Conservation (phyloP, 1,140 invertebrate genomes). For the Drosophila pruinosa region DNA sequence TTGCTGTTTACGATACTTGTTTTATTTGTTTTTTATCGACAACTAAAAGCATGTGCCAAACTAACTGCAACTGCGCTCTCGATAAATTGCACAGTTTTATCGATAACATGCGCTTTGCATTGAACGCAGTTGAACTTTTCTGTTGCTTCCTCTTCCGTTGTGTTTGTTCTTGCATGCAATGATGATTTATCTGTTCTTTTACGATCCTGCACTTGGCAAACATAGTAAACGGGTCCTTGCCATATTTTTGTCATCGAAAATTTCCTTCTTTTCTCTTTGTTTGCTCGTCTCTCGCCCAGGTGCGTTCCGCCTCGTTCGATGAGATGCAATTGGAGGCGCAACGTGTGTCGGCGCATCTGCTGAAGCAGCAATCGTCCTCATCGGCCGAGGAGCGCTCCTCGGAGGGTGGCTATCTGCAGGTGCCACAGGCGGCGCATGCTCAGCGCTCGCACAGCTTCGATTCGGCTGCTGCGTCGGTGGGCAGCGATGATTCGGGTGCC, state of each 20-base stretch:
- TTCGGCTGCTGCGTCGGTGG: conserved; percentile 86
- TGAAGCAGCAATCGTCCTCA: conserved; percentile 82
- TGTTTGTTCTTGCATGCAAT: too few species aligned
- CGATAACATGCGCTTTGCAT: too few species aligned
- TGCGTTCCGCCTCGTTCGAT: conserved; percentile 92
- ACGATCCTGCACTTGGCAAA: too few species aligned
- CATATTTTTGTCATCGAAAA: too few species aligned
- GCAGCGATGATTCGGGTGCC: conserved; percentile 86
- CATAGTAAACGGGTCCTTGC: too few species aligned
- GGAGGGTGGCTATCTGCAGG: conserved; percentile 84
- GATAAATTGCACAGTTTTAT: not conserved
- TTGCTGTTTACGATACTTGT: not conserved
- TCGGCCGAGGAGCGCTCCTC: conserved; percentile 81
- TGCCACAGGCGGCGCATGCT: conserved; percentile 86
- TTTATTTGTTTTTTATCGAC: not conserved
- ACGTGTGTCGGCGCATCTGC: conserved; percentile 83
- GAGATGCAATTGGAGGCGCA: conserved; percentile 92
- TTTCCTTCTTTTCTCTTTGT: not conserved
- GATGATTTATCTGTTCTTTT: too few species aligned
- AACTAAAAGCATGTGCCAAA: not conserved
- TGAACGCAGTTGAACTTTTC: too few species aligned
- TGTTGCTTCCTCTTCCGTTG: too few species aligned
- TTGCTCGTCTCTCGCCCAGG: conserved; percentile 67
- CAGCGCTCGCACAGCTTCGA: conserved; percentile 90
- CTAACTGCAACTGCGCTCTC: not conserved